Percentiles rank a stretch among this genome's conserved stretches.
Evolutionary conservation across 1,140 invertebrate species (phyloP).

Genomic region (Penaeus vannamei): DNA sequence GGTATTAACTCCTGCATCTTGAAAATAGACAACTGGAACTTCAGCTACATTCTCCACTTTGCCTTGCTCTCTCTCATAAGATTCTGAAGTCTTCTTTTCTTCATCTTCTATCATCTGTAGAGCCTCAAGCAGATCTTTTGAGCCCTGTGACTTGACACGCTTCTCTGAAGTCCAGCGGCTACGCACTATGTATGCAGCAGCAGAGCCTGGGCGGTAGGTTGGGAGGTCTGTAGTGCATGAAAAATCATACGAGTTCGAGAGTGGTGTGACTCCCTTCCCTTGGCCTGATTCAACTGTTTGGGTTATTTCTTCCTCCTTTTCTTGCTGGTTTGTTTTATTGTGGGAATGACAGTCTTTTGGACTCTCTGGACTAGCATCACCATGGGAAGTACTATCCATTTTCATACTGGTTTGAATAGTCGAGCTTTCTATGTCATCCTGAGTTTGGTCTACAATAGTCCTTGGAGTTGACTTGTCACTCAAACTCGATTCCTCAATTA

Average conservation of each 20-base stretch:
- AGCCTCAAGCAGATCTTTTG: constrained; percentile 46
- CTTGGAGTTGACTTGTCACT: constrained; percentile 48
- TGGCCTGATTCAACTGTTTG: not conserved
- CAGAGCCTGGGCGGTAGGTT: constrained; percentile 27
- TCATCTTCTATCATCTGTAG: constrained; percentile 51
- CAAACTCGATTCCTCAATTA: constrained; percentile 56
- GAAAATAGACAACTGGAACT: not conserved
- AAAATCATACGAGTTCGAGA: not conserved
- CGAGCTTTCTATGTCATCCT: not conserved
- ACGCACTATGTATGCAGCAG: constrained; percentile 12
- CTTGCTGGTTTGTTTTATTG: not conserved
- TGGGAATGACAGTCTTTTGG: not conserved
- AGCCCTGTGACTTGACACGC: not conserved
- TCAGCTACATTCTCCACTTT: not conserved
- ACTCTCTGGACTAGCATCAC: constrained; percentile 1
- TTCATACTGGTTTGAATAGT: not conserved
- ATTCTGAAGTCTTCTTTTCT: constrained; percentile 35
- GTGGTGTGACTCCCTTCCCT: not conserved
- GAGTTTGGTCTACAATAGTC: not conserved
- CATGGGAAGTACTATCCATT: not conserved
- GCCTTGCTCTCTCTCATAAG: not conserved
- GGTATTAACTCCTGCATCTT: constrained; percentile 11
- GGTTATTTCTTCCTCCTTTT: not conserved
- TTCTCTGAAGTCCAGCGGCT: constrained; percentile 30
- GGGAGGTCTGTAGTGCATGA: constrained; percentile 48